These are phyloP conservation scores for Stichopus chloronotus DNA, from an alignment of 35 echinoderm and acorn worm species.

Conservation along the genomic window DNA sequence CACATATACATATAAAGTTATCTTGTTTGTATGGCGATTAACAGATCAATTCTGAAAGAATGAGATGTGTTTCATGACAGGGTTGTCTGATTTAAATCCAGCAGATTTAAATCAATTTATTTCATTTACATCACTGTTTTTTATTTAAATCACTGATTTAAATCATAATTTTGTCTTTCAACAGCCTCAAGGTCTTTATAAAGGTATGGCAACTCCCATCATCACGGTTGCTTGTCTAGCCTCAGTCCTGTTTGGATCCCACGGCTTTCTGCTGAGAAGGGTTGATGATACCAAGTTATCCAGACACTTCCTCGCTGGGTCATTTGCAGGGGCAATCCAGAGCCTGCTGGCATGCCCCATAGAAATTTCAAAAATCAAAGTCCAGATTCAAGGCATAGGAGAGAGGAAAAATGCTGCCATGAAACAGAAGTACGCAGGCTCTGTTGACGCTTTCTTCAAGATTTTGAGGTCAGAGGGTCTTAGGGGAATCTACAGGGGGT, in stretches of 20 bases:
- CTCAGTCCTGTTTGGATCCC: slow-evolving; percentile 51
- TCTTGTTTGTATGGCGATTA: too few species aligned
- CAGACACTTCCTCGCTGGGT: slow-evolving; percentile 38
- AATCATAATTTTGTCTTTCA: neutral
- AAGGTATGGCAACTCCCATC: slow-evolving; percentile 55
- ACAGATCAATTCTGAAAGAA: too few species aligned
- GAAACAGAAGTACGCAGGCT: slow-evolving; percentile 38
- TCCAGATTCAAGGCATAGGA: slow-evolving; percentile 59
- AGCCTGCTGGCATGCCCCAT: slow-evolving; percentile 41
- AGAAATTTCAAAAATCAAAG: slow-evolving; percentile 51
- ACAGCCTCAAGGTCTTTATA: slow-evolving; percentile 43
- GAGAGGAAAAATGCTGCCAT: neutral
- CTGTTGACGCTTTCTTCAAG: slow-evolving; percentile 47
- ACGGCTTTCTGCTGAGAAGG: neutral
- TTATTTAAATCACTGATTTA: too few species aligned
- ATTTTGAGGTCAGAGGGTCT: slow-evolving; percentile 52
- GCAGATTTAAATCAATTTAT: too few species aligned
- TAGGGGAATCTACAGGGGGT: slow-evolving; percentile 52
- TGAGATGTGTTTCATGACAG: too few species aligned
- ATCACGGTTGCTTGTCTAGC: neutral
- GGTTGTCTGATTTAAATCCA: too few species aligned
- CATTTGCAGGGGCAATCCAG: neutral
- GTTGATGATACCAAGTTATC: neutral
- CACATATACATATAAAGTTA: too few species aligned
- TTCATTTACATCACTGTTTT: too few species aligned